Base-by-base conservation (phyloP, 2,888 invertebrate species). In the Adelphocoris suturalis region DNA sequence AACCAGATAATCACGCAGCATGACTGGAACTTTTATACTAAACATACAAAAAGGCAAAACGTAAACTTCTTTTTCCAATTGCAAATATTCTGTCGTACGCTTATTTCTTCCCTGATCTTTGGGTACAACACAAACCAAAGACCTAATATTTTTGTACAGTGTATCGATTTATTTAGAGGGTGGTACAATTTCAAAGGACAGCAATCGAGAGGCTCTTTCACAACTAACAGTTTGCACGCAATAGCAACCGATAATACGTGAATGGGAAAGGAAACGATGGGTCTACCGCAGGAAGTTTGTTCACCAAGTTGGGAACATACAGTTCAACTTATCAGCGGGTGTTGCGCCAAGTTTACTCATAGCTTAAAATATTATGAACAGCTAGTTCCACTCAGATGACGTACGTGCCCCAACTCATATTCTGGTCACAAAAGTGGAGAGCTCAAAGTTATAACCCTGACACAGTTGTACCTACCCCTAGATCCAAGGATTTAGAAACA, bases 281-380 rank as follows among this genome's bases (percentile, higher is more conserved):
- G 68, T 68, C 19, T 19, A 68, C 68, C 68, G 68, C 19, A 12
- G 5, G 23, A 68, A 68, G 19, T 68, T 68, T 19, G 23, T 19
- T 68, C 23, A 7, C 27, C 68, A 68, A 68, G 23, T 68, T 68
- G 23, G 19, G 23, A 68, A 68, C 68, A 23, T 23, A 23, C 68
- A 23, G 23, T 23, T 68, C 68, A 68, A 23, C 68, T 68, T 68
- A 68, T 68, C 68, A 23, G 3, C 68, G 68, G 68, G 68, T 68
- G 68, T 68, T 68, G 68, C 12, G 23, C 68, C 68, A 68, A 68
- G 68, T 68, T 68, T 68, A 68, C 68, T 37, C 37, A 37, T 37
- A 2, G 37, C 37, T 4, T 37, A 37, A 7, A 37, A 37, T 37
- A 37, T 4, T 2, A 37, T 37, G 37, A 23, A 68, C 68, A 5